Conservation (phyloP, 1,140 invertebrate species). For the Orius laevigatus region DNA sequence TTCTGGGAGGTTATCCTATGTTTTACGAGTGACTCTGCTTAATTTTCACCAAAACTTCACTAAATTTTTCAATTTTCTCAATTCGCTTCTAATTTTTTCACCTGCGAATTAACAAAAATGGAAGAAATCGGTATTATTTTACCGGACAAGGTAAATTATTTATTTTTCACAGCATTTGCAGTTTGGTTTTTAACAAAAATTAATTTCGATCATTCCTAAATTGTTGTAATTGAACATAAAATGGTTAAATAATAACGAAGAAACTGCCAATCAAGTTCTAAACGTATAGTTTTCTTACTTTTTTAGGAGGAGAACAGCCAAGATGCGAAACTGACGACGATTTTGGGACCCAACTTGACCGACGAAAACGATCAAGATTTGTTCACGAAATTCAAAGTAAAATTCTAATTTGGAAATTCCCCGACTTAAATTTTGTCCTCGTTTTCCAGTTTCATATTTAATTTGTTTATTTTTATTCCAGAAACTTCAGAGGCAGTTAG, state of each 20-base stretch:
- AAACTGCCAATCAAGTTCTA: constrained; percentile 8
- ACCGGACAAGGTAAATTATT: constrained; percentile 43
- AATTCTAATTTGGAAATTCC: neutral
- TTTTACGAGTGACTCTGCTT: no score
- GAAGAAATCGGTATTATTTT: constrained; percentile 52
- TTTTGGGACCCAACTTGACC: constrained; percentile 32
- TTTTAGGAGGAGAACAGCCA: constrained; percentile 41
- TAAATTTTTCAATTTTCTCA: no score
- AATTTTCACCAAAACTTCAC: no score
- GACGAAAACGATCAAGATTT: constrained; percentile 82
- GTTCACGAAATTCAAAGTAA: constrained; percentile 86
- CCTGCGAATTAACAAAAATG: no score
- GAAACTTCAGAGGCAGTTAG: constrained; percentile 90
- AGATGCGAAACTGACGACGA: constrained; percentile 37
- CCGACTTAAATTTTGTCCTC: neutral
- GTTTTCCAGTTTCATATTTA: neutral
- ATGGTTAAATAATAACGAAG: constrained; percentile 1
- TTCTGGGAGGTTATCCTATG: no score
- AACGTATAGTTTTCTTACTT: constrained; percentile 16
- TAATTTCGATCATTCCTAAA: constrained; percentile 6
- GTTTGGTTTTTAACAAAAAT: constrained; percentile 1
- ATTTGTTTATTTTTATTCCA: constrained; percentile 24
- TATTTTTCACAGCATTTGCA: neutral
- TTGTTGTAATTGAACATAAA: constrained; percentile 2
- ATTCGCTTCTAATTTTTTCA: no score